Conservation (phyloP, 2,113 vertebrate species). For the Tympanuchus pallidicinctus region DNA sequence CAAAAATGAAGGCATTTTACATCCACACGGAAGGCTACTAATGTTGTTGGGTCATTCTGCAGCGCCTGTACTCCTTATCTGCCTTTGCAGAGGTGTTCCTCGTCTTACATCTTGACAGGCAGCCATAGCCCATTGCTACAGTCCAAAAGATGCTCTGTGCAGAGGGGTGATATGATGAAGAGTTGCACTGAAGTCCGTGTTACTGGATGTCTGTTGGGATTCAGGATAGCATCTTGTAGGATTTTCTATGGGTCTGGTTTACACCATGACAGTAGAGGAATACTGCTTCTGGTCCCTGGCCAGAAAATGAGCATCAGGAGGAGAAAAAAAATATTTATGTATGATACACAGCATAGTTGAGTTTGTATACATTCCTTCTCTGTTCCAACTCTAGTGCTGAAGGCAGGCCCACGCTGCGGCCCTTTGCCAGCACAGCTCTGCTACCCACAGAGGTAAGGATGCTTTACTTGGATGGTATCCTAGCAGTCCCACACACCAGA, state of each 20-base stretch:
- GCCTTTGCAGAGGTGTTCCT: not conserved
- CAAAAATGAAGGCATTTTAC: not conserved
- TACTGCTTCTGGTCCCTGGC: not conserved
- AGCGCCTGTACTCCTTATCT: not conserved
- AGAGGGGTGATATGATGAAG: not conserved
- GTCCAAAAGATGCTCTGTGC: not conserved
- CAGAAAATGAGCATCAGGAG: not conserved
- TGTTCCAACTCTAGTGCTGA: not conserved
- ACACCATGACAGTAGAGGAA: not conserved
- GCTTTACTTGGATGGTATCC: fast-evolving
- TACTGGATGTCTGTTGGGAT: fast-evolving
- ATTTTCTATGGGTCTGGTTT: not conserved
- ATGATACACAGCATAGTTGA: not conserved
- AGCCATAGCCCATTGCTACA: fast-evolving
- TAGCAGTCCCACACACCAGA: not conserved
- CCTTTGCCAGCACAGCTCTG: not conserved
- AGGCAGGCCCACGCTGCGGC: not conserved
- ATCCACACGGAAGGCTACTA: not conserved
- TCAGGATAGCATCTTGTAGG: fast-evolving
- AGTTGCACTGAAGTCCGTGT: not conserved
- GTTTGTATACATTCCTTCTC: no score
- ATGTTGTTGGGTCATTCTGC: not conserved
- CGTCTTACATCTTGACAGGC: not conserved
- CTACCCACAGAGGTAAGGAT: fast-evolving
- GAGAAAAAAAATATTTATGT: not conserved